These are phyloP conservation scores for Bombus superbus DNA, from an alignment of 1,140 invertebrate genomes.

Conservation along the genomic window DNA sequence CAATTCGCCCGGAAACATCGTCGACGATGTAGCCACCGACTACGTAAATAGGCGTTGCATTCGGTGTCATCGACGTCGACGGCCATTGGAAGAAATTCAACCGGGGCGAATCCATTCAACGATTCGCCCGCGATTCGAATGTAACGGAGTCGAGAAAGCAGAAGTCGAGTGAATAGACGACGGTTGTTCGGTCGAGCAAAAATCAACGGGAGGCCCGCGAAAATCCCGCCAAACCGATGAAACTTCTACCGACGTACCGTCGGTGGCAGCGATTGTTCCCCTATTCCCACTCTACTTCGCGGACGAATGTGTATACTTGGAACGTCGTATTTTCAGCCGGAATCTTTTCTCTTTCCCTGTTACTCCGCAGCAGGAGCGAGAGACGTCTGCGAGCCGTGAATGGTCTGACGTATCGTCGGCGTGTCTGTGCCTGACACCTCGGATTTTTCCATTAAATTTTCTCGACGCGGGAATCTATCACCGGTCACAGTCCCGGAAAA, in stretches of 20 bases:
- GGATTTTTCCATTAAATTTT: conserved; percentile 83
- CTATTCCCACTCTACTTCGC: background rate
- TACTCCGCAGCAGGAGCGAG: conserved; percentile 46
- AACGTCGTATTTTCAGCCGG: conserved; percentile 44
- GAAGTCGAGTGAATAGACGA: background rate
- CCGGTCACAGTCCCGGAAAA: conserved; percentile 77
- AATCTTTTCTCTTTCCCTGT: conserved; percentile 39
- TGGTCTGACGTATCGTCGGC: conserved; percentile 81
- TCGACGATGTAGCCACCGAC: conserved; percentile 4
- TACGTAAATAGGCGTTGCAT: conserved; percentile 3
- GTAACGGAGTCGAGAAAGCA: background rate
- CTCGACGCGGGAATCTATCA: conserved; percentile 81
- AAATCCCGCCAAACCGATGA: conserved; percentile 28
- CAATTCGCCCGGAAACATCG: conserved; percentile 38
- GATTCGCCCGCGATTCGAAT: background rate
- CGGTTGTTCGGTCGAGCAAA: conserved; percentile 28
- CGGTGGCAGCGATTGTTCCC: conserved; percentile 60
- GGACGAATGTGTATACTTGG: conserved; percentile 59
- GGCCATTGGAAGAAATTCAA: conserved; percentile 7
- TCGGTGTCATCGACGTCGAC: background rate
- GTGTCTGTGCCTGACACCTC: conserved; percentile 81
- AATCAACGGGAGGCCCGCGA: conserved; percentile 19
- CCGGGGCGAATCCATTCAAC: background rate
- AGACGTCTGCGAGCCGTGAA: conserved; percentile 71
- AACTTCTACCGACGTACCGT: conserved; percentile 27